Conservation (phyloP, 2,113 vertebrate genomes). For the Fukomys damarensis region DNA sequence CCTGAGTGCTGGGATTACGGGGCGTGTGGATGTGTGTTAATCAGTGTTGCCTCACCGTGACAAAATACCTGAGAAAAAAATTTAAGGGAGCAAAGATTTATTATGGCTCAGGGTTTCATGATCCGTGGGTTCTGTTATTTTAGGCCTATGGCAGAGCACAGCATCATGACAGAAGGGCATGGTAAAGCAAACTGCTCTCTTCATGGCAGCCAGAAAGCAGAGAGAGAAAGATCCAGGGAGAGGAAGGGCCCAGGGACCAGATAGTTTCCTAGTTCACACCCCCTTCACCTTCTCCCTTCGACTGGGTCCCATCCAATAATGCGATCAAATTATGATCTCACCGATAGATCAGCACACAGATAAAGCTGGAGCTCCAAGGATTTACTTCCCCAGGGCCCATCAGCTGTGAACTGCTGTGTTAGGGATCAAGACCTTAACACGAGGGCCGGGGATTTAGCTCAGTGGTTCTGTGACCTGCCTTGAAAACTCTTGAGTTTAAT, state of each 20-base stretch:
- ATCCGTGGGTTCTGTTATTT: background rate
- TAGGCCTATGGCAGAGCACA: background rate
- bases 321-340: background rate
- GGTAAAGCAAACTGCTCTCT: background rate
- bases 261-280: background rate
- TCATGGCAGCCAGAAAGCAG: background rate
- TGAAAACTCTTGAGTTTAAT: no score
- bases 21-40: background rate
- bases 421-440: background rate
- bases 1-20: no score
- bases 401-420: background rate
- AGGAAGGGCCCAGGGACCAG: background rate
- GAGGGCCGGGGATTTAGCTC: no score
- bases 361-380: background rate
- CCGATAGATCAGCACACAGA: background rate
- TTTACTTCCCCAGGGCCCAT: background rate
- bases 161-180: background rate
- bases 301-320: background rate
- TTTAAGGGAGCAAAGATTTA: background rate
- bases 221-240: background rate
- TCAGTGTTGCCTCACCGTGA: background rate
- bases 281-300: background rate
- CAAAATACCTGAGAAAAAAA: background rate
- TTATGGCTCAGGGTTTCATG: background rate
- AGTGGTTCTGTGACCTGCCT: no score